Conservation (phyloP, 2,888 invertebrate species). For the Acrobasis consociella region DNA sequence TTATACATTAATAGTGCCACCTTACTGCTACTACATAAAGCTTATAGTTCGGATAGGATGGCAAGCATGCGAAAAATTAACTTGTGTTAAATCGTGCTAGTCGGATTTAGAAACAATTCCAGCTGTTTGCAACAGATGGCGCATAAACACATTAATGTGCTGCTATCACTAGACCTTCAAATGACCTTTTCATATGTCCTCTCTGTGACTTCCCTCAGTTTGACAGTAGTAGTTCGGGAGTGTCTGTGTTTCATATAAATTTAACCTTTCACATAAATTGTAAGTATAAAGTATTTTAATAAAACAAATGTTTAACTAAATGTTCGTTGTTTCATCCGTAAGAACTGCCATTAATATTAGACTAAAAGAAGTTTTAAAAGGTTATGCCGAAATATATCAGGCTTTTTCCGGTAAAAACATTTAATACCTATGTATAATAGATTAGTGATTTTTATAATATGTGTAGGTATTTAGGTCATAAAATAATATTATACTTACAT, state of each 20-base stretch:
- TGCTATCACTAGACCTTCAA: constrained; percentile 74
- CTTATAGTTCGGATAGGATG: too few relatives aligned
- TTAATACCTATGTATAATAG: too few relatives aligned
- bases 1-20: too few relatives aligned
- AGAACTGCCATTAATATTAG: background rate
- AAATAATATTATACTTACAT: too few relatives aligned
- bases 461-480: too few relatives aligned
- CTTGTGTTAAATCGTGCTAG: background rate
- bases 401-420: too few relatives aligned
- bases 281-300: constrained; percentile 47
- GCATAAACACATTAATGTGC: constrained; percentile 28
- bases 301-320: constrained; percentile 13
- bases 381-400: background rate
- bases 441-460: too few relatives aligned
- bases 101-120: background rate
- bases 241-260: constrained; percentile 57
- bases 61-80: background rate
- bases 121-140: constrained; percentile 6
- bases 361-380: background rate
- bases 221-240: constrained; percentile 72
- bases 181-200: constrained; percentile 76
- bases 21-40: too few relatives aligned
- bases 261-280: constrained; percentile 30
- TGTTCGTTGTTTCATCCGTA: background rate
- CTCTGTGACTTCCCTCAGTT: constrained; percentile 54